Base-by-base conservation (phyloP, 2,797 vertebrate genomes). In the Caiman crocodilus region DNA sequence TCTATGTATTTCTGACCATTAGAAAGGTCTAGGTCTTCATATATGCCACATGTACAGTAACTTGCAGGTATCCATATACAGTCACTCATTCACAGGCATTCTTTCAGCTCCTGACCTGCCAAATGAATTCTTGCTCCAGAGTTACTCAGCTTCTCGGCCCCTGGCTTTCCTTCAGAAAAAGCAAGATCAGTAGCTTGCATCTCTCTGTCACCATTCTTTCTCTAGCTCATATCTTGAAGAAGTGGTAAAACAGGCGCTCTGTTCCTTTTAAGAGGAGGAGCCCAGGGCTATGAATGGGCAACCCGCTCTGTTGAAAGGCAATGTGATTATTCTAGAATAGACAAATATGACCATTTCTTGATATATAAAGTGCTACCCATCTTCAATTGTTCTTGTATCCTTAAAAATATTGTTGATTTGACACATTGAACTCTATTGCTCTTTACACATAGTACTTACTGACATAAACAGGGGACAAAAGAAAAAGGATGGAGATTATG, bases 41-140 rank as follows among this genome's bases (percentile, higher is more conserved):
- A 64, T 15, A 2, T 13, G 15, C 42, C 42, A 42, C 42, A 42
- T 8, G 42, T 42, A 42, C 42, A 42, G 42, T 42, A 42, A 42
- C 9, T 42, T 42, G 42, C 42, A 8, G 7, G 42, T 42, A 42
- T 42, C 42, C 17, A 7, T 67, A 21, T 65, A 1, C n/a, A 83
- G 20, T 56, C 56, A 35, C 42, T 75, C 0, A 0, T 25, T 58
- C 21, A 42, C 14, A 9, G 30, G 25, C 0, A 0, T 55, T 26
- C 84, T 78, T 61, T 56, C 75, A 79, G 13, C 50, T 88, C 3
- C 67, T 60, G 60, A 12, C 32, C 67, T 84, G 50, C 76, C 84
- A 69, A 2, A 42, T 42, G 6, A 8, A 7, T 3, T 85, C 59
- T 71, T 76, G 4, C 7, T 42, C 42, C 42, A 42, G 7, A 42